Percentiles rank a stretch among this genome's conserved stretches.
phyloP scores from a whole-genome alignment of 1,140 invertebrate genomes.

The Papilio machaon region DNA sequence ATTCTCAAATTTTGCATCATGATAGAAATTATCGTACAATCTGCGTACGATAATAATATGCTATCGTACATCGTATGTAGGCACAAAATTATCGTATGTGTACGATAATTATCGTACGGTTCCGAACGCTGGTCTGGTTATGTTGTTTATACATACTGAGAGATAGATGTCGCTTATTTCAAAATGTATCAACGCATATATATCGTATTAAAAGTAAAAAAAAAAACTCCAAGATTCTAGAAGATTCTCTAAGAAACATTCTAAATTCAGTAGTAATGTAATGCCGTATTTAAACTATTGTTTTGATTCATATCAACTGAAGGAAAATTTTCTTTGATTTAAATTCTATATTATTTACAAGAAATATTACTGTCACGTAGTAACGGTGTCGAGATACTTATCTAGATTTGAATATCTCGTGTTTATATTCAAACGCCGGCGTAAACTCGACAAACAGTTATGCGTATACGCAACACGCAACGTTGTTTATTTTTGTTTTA shows the following conservation, averaged over 20 bases:
- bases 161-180: neutral
- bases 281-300: neutral
- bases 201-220: neutral
- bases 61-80: too few species aligned
- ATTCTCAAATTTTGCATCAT: too few species aligned
- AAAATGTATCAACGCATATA: neutral
- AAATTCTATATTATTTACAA: conserved; percentile 16
- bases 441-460: conserved; percentile 26
- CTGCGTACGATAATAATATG: too few species aligned
- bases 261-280: too few species aligned
- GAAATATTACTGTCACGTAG: neutral
- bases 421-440: conserved; percentile 10
- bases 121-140: too few species aligned
- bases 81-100: too few species aligned
- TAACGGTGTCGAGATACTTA: neutral
- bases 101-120: too few species aligned
- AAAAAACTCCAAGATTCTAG: neutral
- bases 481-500: conserved; percentile 20
- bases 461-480: neutral
- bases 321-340: neutral
- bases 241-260: too few species aligned
- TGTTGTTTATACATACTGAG: neutral
- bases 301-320: neutral
- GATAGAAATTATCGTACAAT: too few species aligned
- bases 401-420: conserved; percentile 16